Evolutionary conservation across 2,113 vertebrate genomes (phyloP).

Genomic region (Sinocyclocheilus maitianheensis): DNA sequence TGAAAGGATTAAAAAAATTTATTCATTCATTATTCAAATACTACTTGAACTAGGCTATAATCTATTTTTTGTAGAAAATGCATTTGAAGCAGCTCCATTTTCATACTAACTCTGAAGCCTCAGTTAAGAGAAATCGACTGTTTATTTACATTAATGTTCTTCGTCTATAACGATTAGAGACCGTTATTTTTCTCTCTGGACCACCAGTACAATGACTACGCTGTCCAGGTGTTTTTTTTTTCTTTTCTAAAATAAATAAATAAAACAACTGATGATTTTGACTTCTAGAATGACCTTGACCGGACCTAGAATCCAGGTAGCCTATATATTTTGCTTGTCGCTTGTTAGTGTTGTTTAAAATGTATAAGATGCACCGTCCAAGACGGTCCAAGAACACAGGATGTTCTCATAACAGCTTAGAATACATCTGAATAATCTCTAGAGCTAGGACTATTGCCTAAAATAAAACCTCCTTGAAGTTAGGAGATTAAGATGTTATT

Average conservation of each 20-base stretch:
- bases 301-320: neutral
- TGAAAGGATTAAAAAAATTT: neutral
- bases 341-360: neutral
- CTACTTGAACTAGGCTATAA: neutral
- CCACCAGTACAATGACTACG: neutral
- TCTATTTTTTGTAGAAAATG: neutral
- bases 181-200: neutral
- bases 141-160: neutral
- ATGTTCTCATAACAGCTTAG: neutral
- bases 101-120: neutral
- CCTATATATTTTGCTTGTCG: neutral
- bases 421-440: neutral
- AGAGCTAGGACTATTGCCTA: neutral
- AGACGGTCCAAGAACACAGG: neutral
- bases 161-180: neutral
- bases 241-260: neutral
- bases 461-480: neutral
- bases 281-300: neutral
- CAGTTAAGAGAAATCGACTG: neutral
- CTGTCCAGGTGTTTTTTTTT: neutral
- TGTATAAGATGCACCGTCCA: neutral
- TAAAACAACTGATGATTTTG: neutral
- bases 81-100: neutral
- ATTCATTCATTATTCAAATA: neutral
- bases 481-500: neutral